These are phyloP conservation scores for Gallinago media DNA, from an alignment of 2,113 vertebrate genomes.

Conservation along the genomic window DNA sequence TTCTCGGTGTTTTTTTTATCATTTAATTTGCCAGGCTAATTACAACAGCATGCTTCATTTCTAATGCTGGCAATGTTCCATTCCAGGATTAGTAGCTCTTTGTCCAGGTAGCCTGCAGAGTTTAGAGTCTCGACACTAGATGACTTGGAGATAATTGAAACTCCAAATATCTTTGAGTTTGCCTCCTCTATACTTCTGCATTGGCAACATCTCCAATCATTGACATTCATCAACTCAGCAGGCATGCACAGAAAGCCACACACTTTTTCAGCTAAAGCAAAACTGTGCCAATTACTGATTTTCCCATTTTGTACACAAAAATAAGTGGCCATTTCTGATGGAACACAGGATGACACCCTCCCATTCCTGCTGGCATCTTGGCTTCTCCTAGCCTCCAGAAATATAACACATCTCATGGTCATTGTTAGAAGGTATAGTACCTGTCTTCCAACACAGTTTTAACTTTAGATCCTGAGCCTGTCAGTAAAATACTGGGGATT, in stretches of 20 bases:
- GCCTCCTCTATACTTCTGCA: background rate
- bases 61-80: background rate
- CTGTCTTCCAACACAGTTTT: background rate
- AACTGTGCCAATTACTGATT: background rate
- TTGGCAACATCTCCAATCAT: background rate
- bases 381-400: background rate
- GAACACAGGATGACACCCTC: background rate
- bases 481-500: background rate
- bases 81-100: background rate
- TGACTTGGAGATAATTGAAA: slow-evolving; percentile 14
- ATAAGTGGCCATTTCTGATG: background rate
- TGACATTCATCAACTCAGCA: background rate
- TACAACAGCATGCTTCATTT: background rate
- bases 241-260: background rate
- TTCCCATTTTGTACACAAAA: background rate
- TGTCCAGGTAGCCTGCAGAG: slow-evolving; percentile 13
- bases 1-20: background rate
- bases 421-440: background rate
- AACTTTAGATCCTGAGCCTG: background rate
- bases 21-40: background rate
- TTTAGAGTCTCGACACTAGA: background rate
- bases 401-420: rapidly evolving
- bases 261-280: background rate
- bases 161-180: background rate
- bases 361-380: background rate